phyloP scores from a whole-genome alignment of 1,140 invertebrate species.

The Anastrepha obliqua region DNA sequence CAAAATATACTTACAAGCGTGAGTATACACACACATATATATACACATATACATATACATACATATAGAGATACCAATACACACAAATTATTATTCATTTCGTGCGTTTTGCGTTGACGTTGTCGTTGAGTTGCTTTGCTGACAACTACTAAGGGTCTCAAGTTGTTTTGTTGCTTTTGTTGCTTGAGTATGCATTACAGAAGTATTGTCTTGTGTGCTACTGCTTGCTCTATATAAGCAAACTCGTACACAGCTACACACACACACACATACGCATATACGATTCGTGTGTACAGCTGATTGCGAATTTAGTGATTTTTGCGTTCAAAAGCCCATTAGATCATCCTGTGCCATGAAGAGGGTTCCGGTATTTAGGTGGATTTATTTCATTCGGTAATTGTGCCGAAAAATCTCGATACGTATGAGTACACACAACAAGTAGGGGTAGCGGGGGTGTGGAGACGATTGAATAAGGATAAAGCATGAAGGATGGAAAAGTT shows the following conservation, averaged over 20 bases:
- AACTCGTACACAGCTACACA: background rate
- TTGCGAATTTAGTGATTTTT: constrained; percentile 42
- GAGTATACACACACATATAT: too few relatives aligned
- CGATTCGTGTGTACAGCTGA: background rate
- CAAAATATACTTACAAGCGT: too few relatives aligned
- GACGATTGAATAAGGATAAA: background rate
- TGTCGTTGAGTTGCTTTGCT: background rate
- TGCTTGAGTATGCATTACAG: background rate
- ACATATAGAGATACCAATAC: background rate
- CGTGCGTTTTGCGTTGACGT: background rate
- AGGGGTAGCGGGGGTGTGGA: background rate
- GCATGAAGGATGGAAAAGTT: background rate
- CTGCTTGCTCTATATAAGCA: background rate
- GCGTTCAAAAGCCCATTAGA: constrained; percentile 35
- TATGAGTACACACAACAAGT: background rate
- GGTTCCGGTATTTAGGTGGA: constrained; percentile 36
- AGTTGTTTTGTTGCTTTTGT: background rate
- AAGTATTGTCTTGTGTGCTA: background rate
- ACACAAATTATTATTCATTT: background rate
- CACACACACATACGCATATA: too few relatives aligned
- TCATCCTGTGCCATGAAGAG: background rate
- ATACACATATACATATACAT: too few relatives aligned
- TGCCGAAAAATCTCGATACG: constrained; percentile 38
- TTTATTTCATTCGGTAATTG: constrained; percentile 42
- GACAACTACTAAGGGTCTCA: background rate